phyloP scores from a whole-genome alignment of 2,113 vertebrate species.

The Vulpes vulpes region DNA sequence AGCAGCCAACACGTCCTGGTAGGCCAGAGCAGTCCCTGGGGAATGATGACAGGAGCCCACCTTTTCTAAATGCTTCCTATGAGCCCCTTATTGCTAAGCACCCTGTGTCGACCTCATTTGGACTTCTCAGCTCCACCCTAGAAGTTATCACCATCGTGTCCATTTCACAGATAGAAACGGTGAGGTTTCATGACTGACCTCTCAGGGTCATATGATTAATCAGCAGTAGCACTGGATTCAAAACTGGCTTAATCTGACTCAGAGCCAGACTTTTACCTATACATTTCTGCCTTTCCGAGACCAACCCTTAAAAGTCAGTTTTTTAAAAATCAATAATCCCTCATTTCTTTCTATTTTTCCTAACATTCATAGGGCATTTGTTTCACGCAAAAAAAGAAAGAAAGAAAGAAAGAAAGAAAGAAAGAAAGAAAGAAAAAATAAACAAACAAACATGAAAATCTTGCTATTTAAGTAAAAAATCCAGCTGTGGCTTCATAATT shows the following conservation, averaged over 20 bases:
- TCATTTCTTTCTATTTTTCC: constrained; percentile 38
- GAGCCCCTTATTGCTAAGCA: not conserved
- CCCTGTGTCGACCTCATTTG: not conserved
- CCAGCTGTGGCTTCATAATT: constrained; percentile 12
- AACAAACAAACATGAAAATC: not conserved
- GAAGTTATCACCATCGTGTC: not conserved
- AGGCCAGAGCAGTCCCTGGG: not conserved
- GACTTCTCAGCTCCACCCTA: not conserved
- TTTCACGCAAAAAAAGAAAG: not conserved
- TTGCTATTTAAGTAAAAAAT: constrained; percentile 46
- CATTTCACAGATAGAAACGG: not conserved
- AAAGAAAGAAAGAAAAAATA: no score
- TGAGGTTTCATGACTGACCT: not conserved
- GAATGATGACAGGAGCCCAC: not conserved
- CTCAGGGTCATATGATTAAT: not conserved
- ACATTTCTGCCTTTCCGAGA: not conserved
- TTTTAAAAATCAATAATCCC: constrained; percentile 37
- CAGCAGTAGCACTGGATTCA: not conserved
- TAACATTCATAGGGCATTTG: not conserved
- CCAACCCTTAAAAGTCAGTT: not conserved
- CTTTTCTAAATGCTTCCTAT: not conserved
- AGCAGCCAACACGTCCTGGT: not conserved
- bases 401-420: no score
- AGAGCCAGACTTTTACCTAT: not conserved
- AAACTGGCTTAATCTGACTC: not conserved